Evolutionary conservation across 2,797 vertebrate species (phyloP), one percentile per base, ranked within the genome.

Genomic region (Astyanax mexicanus): DNA sequence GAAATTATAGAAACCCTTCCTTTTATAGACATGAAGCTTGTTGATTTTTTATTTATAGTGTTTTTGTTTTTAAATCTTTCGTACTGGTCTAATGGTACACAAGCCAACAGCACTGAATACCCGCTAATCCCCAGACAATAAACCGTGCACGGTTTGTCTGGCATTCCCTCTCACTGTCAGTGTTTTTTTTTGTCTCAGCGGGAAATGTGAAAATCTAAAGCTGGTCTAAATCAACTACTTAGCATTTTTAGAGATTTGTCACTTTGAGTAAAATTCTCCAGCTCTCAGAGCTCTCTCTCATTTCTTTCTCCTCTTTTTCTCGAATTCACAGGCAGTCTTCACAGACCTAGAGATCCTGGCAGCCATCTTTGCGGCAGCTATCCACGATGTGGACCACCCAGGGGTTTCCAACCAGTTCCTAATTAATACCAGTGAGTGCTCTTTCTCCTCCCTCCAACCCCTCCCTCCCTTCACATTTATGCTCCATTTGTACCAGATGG

Each of bases 321-420:
- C 61, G 47, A 82, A 47, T 72, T 80, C 44, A 0, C 89, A 99
- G 98, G 97, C 95, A 0, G 98, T 99, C 83, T 99, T 99, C 90
- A 99, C 96, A 0, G 98, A 99, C 79, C 84, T 99, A 86, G 98
- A 99, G 90, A 97, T 99, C 87, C 92, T 99, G 64, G 98, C 97
- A 32, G 97, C 97, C 79, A 96, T 99, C 88, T 99, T 99, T 37
- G 97, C 97, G 0, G 96, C 97, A 68, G 98, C 98, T 1, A 99
- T 99, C 87, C 98, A 99, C 6, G 98, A 99, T 1, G 98, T 99
- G 76, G 98, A 99, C 91, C 98, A 99, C 87, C 98, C 98, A 0
- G 98, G 98, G 81, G 98, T 99, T 88, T 96, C 98, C 85, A 99
- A 99, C 91, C 98, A 99, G 84, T 99, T 99, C 85, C 95, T 99